Evolutionary conservation across 1,140 invertebrate genomes (phyloP).

Genomic region (Diorhabda sublineata): DNA sequence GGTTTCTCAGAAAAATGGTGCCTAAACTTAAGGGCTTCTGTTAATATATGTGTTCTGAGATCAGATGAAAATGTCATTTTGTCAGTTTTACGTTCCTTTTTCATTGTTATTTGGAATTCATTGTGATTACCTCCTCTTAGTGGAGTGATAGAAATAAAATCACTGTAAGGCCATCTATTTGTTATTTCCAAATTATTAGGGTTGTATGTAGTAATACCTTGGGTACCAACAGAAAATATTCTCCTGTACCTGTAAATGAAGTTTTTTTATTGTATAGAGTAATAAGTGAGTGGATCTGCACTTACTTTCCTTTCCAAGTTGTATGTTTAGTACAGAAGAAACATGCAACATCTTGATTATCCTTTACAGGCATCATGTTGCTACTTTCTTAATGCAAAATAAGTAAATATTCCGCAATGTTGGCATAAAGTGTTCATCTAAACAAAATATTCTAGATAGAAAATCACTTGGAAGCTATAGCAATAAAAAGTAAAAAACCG

Average conservation of each 20-base stretch:
- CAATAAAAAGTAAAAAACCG: conserved; percentile 12
- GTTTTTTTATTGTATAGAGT: neutral
- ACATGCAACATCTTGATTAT: conserved; percentile 88
- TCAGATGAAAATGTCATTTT: conserved; percentile 98
- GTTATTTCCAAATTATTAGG: conserved; percentile 91
- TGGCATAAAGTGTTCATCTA: neutral
- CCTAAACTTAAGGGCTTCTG: conserved; percentile 81
- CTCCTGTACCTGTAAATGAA: conserved; percentile 78
- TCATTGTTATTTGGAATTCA: conserved; percentile 84
- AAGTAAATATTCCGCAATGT: neutral
- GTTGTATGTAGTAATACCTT: conserved; percentile 96
- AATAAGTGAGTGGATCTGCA: conserved; percentile 25
- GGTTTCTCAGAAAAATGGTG: conserved; percentile 75
- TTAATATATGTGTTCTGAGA: conserved; percentile 85
- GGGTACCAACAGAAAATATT: conserved; percentile 93
- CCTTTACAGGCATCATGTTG: conserved; percentile 77
- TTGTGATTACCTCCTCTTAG: conserved; percentile 55
- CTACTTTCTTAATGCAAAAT: neutral
- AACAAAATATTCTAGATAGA: neutral
- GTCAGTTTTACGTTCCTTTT: conserved; percentile 87
- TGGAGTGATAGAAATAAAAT: conserved; percentile 73
- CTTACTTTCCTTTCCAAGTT: conserved; percentile 90
- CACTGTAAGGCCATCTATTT: conserved; percentile 87
- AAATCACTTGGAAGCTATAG: neutral
- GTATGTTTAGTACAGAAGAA: conserved; percentile 95